Conservation (phyloP, 1,140 invertebrate genomes). For the Trissolcus basalis region DNA sequence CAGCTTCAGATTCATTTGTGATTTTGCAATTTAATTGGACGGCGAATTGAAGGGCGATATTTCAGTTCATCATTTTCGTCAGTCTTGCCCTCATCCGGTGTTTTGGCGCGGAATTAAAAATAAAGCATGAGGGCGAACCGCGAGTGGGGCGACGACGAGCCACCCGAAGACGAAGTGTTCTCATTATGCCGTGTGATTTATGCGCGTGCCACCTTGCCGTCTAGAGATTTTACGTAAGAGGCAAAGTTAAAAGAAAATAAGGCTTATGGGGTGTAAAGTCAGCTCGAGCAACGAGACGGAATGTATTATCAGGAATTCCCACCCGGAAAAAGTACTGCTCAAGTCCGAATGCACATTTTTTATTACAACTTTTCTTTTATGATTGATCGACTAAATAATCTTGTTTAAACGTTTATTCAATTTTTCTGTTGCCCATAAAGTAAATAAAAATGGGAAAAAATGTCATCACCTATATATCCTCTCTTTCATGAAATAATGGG, state of each 20-base stretch:
- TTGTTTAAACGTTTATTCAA: too few relatives aligned
- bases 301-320: slow-evolving; percentile 59
- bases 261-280: slow-evolving; percentile 75
- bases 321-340: slow-evolving; percentile 4
- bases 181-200: slow-evolving; percentile 76
- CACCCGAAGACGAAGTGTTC: slow-evolving; percentile 74
- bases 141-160: slow-evolving; percentile 45
- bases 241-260: slow-evolving; percentile 77
- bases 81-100: slow-evolving; percentile 15
- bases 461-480: neutral
- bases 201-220: slow-evolving; percentile 69
- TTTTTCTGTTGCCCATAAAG: too few relatives aligned
- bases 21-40: slow-evolving; percentile 53
- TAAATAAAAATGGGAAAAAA: neutral
- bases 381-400: slow-evolving; percentile 13
- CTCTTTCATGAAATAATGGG: neutral
- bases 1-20: slow-evolving; percentile 32
- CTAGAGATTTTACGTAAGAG: slow-evolving; percentile 73
- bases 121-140: slow-evolving; percentile 56
- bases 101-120: slow-evolving; percentile 59
- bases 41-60: slow-evolving; percentile 32
- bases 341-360: slow-evolving; percentile 12
- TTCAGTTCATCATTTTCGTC: slow-evolving; percentile 33
- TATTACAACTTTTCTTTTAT: slow-evolving; percentile 7
- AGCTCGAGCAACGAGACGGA: slow-evolving; percentile 46